Conservation (phyloP, 2,888 invertebrate species). For the Mythimna loreyi region DNA sequence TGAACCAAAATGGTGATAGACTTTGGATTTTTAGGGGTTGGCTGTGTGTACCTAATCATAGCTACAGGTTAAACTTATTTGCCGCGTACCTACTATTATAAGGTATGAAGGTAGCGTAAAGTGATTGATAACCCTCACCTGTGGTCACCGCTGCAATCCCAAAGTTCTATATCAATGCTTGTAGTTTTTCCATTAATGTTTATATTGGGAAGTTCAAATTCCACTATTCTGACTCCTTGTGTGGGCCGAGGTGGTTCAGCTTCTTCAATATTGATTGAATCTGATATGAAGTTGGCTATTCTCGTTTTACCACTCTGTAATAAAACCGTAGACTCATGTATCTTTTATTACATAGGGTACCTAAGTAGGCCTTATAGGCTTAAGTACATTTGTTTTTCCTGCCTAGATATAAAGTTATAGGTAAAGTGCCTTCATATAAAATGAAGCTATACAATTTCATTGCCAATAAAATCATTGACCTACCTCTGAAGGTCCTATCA, state of each 20-base stretch:
- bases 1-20: no score
- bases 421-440: neutral
- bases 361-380: neutral
- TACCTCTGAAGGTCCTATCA: conserved; percentile 91
- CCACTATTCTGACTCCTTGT: conserved; percentile 94
- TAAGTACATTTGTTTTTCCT: neutral
- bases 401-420: neutral
- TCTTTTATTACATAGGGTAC: neutral
- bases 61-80: no score
- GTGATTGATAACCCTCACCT: conserved; percentile 85
- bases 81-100: no score
- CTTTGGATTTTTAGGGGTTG: no score
- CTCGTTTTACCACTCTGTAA: conserved; percentile 93
- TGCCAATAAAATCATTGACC: conserved; percentile 24
- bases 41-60: no score
- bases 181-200: conserved; percentile 90
- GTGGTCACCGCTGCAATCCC: conserved; percentile 95
- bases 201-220: conserved; percentile 93
- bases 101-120: neutral
- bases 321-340: conserved; percentile 19
- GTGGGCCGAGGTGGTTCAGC: conserved; percentile 92
- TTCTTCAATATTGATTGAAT: conserved; percentile 92
- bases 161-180: conserved; percentile 94
- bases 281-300: conserved; percentile 93
- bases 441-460: no score